phyloP scores from a whole-genome alignment of 2,797 vertebrate genomes.

The Pantherophis vulpinus region DNA sequence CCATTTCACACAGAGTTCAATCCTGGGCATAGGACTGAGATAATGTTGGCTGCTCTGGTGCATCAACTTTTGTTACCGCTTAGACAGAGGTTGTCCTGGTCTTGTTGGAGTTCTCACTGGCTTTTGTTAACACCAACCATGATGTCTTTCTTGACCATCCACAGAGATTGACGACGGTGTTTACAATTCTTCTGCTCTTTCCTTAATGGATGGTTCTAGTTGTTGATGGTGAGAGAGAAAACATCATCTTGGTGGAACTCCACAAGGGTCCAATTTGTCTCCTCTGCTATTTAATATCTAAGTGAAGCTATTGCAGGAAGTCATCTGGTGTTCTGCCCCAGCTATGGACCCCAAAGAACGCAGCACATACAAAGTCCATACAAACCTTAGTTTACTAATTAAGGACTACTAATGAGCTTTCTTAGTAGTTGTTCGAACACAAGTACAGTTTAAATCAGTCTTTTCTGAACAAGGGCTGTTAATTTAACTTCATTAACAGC shows the following conservation, averaged over 20 bases:
- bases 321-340: neutral
- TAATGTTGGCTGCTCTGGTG: neutral
- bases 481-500: no score
- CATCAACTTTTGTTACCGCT: neutral
- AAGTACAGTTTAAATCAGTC: no score
- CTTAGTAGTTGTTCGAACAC: no score
- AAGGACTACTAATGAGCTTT: no score
- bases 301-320: neutral
- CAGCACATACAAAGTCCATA: no score
- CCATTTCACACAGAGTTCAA: neutral
- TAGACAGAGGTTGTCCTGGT: neutral
- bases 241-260: neutral
- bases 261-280: neutral
- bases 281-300: neutral
- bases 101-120: neutral
- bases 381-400: no score
- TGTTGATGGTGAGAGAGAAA: neutral
- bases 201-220: neutral
- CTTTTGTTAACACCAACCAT: neutral
- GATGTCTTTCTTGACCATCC: neutral
- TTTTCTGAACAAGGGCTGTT: no score
- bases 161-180: neutral
- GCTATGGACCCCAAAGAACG: no score
- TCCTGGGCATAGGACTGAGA: neutral
- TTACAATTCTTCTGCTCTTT: neutral